Evolutionary conservation across 2,888 invertebrate genomes (phyloP).

Genomic region (Chelonus formosanus): DNA sequence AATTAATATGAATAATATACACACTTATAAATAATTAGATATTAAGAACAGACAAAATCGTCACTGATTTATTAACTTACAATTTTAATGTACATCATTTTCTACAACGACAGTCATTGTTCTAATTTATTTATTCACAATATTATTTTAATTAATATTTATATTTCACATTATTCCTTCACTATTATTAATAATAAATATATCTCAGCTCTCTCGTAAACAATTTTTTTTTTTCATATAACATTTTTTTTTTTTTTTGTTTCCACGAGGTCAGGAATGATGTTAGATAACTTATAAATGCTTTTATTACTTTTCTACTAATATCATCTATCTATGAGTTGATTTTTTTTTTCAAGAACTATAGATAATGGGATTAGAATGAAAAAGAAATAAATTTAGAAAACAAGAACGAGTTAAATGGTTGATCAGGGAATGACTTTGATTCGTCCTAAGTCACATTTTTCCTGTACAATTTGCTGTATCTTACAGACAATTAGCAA

Average conservation of each 20-base stretch:
- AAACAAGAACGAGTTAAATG: conserved; percentile 2
- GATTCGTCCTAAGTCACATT: conserved; percentile 46
- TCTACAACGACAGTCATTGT: no score
- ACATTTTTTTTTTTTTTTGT: no score
- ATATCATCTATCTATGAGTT: no score
- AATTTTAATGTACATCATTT: no score
- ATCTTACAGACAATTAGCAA: conserved; percentile 51
- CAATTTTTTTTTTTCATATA: conserved; percentile 25
- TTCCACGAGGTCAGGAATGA: no score
- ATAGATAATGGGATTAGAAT: conserved; percentile 27
- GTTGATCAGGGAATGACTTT: conserved; percentile 45
- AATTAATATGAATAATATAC: no score
- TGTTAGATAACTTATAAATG: no score
- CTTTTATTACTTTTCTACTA: no score
- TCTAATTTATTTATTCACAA: conserved; percentile 20
- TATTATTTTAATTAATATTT: conserved; percentile 26
- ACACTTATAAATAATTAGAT: no score
- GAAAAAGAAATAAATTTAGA: conserved; percentile 35
- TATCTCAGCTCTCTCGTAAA: conserved; percentile 57
- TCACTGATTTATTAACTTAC: no score
- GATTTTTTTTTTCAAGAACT: no score
- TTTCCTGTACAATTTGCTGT: conserved; percentile 27
- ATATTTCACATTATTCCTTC: conserved; percentile 1
- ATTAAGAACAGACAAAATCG: no score
- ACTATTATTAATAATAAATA: conserved; percentile 47